Base-by-base conservation (phyloP, 2,888 invertebrate genomes). In the Caenorhabditis doughertyi region DNA sequence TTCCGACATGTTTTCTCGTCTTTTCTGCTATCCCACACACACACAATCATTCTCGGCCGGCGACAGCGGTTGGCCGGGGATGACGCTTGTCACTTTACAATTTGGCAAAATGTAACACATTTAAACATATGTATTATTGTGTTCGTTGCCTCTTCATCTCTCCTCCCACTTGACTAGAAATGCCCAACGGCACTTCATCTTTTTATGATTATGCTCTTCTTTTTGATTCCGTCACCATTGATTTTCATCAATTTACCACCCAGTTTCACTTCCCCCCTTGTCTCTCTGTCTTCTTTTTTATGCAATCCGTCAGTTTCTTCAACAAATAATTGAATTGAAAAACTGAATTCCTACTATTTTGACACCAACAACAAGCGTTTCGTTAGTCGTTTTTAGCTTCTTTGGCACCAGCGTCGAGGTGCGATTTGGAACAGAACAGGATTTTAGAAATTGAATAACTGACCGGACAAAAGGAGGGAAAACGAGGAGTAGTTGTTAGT, bases 41-140 rank as follows among this genome's bases (percentile, higher is more conserved):
- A 68, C 76, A 64, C 67, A 53, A 77, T 60, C 72, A 70, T 64
- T 60, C 44, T 47, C 39, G 16, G 58, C 18, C 58, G 32, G 44
- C 23, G 23, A 21, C 42, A 55, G 7, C 62, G 55, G 67, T 62
- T 18, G 44, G 56, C 58, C 21, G 35, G 49, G 44, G 35, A 44
- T 18, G 55, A 51, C 29, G 68, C 53, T 68, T 68, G 77, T 68
- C 77, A 68, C 77, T 77, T 77, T 77, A 77, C 77, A 77, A 77
- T 77, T 68, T 62, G 68, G 18, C 68, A 77, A 62, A 77, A 79
- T 79, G 79, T 79, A 79, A 79, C 79, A 79, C 71, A 79, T 79
- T 71, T 62, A 79, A 79, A 79, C 79, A 79, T 79, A 71, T 71
- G 71, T 79, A 71, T 71, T 71, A 71, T 79, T 79, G 79, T 79